Conservation (phyloP, 2,113 vertebrate species). For the Sphyrna mokarran region DNA sequence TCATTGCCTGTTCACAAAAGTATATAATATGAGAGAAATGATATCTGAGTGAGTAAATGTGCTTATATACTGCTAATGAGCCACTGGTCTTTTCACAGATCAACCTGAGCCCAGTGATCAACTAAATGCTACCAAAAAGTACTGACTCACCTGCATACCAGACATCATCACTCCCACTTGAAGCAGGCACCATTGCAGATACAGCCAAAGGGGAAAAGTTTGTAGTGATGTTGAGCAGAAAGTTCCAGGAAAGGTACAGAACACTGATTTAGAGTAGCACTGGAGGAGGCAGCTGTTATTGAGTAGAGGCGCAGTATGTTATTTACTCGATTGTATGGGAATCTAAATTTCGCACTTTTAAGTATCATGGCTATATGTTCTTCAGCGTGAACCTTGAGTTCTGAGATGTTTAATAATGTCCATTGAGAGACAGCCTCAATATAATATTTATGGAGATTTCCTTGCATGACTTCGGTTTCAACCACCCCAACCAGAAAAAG, state of each 20-base stretch:
- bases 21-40: not conserved
- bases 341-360: not conserved
- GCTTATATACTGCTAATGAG: not conserved
- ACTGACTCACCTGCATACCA: not conserved
- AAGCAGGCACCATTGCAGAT: slow-evolving; percentile 26
- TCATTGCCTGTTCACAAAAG: not conserved
- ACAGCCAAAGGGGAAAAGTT: slow-evolving; percentile 9
- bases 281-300: not conserved
- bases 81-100: slow-evolving; percentile 15
- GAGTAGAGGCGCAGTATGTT: not conserved
- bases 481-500: not conserved
- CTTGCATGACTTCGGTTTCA: not conserved
- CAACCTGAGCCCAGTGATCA: not conserved
- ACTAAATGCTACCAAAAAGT: not conserved
- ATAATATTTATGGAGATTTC: not conserved
- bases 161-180: slow-evolving; percentile 7
- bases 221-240: not conserved
- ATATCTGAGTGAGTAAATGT: not conserved
- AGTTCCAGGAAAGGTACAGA: slow-evolving; percentile 14
- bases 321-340: not conserved
- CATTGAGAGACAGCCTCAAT: too few relatives aligned
- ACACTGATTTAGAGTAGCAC: not conserved
- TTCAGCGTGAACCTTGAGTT: too few relatives aligned
- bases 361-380: too few relatives aligned
- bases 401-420: too few relatives aligned